A percentile compares a stretch with the other conserved stretches of the same genome.
phyloP scores from a whole-genome alignment of 2,888 invertebrate genomes.

The Hypselothyrea guttata region DNA sequence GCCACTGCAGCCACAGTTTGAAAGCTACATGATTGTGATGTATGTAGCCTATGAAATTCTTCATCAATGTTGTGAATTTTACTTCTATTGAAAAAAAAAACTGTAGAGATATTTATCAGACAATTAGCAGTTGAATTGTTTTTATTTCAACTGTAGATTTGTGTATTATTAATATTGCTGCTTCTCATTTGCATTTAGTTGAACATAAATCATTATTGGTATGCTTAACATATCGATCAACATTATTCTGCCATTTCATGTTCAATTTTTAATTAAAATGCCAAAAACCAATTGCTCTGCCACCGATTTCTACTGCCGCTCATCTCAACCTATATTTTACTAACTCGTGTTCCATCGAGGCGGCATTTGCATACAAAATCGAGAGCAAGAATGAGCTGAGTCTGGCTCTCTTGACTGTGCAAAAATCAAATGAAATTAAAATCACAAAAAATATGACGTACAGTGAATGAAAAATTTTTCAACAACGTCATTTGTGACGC shows the following conservation, averaged over 20 bases:
- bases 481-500: slow-evolving; percentile 56
- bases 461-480: slow-evolving; percentile 52
- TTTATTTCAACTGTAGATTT: too few relatives aligned
- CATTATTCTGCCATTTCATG: background rate
- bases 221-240: background rate
- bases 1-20: too few relatives aligned
- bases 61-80: too few relatives aligned
- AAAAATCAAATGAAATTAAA: slow-evolving; percentile 59
- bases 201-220: too few relatives aligned
- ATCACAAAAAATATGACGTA: slow-evolving; percentile 55
- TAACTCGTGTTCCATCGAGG: slow-evolving; percentile 11
- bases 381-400: slow-evolving; percentile 1
- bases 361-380: slow-evolving; percentile 51
- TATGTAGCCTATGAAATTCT: too few relatives aligned
- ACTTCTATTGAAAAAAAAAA: too few relatives aligned
- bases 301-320: too few relatives aligned
- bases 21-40: too few relatives aligned
- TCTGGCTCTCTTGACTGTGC: slow-evolving; percentile 34
- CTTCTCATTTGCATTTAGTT: too few relatives aligned
- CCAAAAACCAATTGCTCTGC: slow-evolving; percentile 33
- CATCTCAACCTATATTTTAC: background rate
- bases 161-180: too few relatives aligned
- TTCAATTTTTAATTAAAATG: slow-evolving; percentile 48
- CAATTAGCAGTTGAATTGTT: too few relatives aligned
- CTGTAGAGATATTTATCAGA: too few relatives aligned